Evolutionary conservation across 2,888 invertebrate species (phyloP).

Genomic region (Archips xylosteana): DNA sequence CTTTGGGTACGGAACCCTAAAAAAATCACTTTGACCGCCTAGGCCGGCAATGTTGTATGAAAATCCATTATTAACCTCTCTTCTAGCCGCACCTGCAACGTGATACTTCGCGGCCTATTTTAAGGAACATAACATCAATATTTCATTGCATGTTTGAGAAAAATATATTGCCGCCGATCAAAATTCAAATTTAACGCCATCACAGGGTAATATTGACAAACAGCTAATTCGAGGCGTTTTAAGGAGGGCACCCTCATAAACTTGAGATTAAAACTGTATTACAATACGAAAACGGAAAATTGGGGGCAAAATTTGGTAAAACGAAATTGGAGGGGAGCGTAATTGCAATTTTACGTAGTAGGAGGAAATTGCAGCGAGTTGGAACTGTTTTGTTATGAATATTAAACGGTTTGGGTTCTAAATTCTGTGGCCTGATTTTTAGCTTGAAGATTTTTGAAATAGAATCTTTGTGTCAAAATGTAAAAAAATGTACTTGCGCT

Average conservation of each 20-base stretch:
- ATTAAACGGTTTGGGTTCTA: constrained; percentile 5
- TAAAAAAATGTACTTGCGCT: too few relatives aligned
- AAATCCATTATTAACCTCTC: too few relatives aligned
- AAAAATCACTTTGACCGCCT: too few relatives aligned
- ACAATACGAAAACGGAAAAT: constrained; percentile 26
- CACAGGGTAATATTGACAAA: constrained; percentile 1
- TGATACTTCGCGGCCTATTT: too few relatives aligned
- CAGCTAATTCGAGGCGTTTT: constrained; percentile 6
- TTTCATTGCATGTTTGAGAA: not conserved
- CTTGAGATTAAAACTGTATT: constrained; percentile 25
- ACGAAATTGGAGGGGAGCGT: constrained; percentile 19
- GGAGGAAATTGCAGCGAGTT: constrained; percentile 9
- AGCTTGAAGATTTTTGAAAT: not conserved
- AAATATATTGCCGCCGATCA: not conserved
- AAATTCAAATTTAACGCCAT: not conserved
- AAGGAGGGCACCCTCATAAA: constrained; percentile 9
- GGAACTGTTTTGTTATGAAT: constrained; percentile 18
- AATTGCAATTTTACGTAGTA: constrained; percentile 25
- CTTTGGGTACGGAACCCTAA: too few relatives aligned
- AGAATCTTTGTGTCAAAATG: too few relatives aligned
- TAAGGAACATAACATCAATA: too few relatives aligned
- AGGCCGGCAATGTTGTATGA: too few relatives aligned
- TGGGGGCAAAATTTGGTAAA: constrained; percentile 11
- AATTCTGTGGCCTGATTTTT: not conserved
- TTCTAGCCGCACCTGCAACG: too few relatives aligned